Evolutionary conservation across 2,113 vertebrate genomes (phyloP), one percentile per base, ranked within the genome.

Genomic region (Thermophis baileyi): DNA sequence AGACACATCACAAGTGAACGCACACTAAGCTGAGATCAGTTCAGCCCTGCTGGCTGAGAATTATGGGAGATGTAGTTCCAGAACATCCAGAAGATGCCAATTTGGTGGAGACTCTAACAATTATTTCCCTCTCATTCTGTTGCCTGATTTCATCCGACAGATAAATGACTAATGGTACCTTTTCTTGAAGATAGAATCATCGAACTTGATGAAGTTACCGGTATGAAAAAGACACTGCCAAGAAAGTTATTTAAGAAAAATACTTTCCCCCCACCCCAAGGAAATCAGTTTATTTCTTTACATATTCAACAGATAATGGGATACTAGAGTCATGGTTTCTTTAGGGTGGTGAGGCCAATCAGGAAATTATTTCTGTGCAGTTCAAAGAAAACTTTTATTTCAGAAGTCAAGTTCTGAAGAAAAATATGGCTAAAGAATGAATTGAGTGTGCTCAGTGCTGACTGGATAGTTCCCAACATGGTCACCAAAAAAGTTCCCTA

Each of bases 391-490:
- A 7, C 12, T 46, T 57, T 46, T 35, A 24, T 60, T 25, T 60
- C 24, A 57, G 24, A 44, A 27, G 1, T 89, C 53, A 46, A 16
- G 53, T 14, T 49, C 44, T 49, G 25, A 30, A 11, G 40, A 24
- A 35, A 46, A 57, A 63, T 47, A 0, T 90, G 47, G 91, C 93
- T 88, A 89, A 35, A 63, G 91, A 92, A 87, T 7, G 92, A 53
- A 24, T 50, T 60, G 14, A 27, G 57, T 1, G 11, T 86, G 89
- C 92, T 30, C 30, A 27, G 1, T 46, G 20, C 0, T 60, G 44
- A 49, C 47, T 69, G 6, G 12, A 18, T 9, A 69, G 11, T 46
- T 49, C 11, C 55, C 44, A 46, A 18, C 47, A 46, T 50, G 46
- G 44, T 69, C 57, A 49, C 16, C 14, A 90, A 49, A 57, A 90